Percentiles rank a stretch among this genome's conserved stretches.
These are phyloP conservation scores for Pelodiscus sinensis DNA, from an alignment of 2,113 vertebrate species.

Conservation along the genomic window DNA sequence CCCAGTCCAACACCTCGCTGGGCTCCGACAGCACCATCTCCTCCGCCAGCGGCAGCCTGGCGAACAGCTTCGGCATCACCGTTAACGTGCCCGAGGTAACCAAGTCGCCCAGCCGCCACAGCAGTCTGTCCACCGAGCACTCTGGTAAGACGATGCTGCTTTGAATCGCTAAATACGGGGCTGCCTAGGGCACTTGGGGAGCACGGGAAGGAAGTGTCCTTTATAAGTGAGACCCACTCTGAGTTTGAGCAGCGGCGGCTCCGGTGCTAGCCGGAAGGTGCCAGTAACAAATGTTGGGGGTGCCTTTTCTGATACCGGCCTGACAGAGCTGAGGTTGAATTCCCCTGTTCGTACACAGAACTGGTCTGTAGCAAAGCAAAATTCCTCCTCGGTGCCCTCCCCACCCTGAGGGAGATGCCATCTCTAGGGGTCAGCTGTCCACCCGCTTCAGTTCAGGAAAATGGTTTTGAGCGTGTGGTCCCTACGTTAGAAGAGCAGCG, in stretches of 20 bases:
- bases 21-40: slow-evolving; percentile 95
- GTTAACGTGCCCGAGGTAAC: slow-evolving; percentile 78
- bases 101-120: slow-evolving; percentile 85
- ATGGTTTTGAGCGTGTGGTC: not conserved
- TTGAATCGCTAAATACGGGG: not conserved
- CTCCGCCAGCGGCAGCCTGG: slow-evolving; percentile 87
- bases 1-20: slow-evolving; percentile 92
- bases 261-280: fast-evolving
- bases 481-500: not conserved
- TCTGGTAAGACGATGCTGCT: slow-evolving; percentile 80
- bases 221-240: not conserved
- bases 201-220: fast-evolving
- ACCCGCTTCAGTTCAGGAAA: not conserved
- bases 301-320: not conserved
- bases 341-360: not conserved
- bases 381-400: fast-evolving
- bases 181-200: not conserved
- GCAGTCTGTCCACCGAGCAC: slow-evolving; percentile 89
- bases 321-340: fast-evolving
- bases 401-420: too few species aligned
- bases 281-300: fast-evolving
- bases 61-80: slow-evolving; percentile 84
- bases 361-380: not conserved
- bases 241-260: not conserved
- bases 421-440: not conserved